Percentiles rank a stretch among this genome's conserved stretches.
phyloP scores from a whole-genome alignment of 2,797 vertebrate genomes.

The Silurus lanzhouensis region DNA sequence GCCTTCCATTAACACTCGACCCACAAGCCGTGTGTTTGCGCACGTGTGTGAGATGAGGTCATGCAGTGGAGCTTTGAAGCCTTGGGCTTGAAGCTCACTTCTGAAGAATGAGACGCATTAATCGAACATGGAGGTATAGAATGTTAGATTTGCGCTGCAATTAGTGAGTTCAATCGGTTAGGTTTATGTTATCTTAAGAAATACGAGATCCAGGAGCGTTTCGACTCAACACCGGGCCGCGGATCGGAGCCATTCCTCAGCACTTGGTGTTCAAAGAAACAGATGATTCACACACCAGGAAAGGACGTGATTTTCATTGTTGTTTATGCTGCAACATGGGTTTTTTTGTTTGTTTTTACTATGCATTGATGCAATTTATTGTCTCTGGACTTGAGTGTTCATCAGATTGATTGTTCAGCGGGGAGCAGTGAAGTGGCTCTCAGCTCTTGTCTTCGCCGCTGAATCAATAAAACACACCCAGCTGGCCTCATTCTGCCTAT shows the following conservation, averaged over 20 bases:
- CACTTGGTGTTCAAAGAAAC: background rate
- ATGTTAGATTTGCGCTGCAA: background rate
- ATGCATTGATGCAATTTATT: background rate
- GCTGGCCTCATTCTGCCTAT: conserved; percentile 63
- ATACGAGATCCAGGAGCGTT: background rate
- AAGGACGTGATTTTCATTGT: conserved; percentile 16
- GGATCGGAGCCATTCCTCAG: conserved; percentile 9
- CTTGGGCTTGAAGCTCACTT: background rate
- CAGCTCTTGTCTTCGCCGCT: conserved; percentile 2
- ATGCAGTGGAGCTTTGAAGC: background rate
- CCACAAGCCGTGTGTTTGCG: background rate
- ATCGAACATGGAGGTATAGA: background rate
- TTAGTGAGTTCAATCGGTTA: background rate
- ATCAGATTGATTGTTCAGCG: conserved; percentile 9
- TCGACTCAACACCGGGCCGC: background rate
- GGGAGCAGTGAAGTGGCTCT: conserved; percentile 10
- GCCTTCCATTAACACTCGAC: background rate
- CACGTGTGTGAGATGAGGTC: background rate
- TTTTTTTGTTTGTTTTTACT: background rate
- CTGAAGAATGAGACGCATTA: background rate
- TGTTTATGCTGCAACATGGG: background rate
- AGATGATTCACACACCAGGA: conserved; percentile 18
- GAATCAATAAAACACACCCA: conserved; percentile 59
- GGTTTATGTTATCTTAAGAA: background rate
- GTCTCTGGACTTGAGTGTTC: background rate